phyloP scores from a whole-genome alignment of 1,140 invertebrate species.

The Heliothis virescens region DNA sequence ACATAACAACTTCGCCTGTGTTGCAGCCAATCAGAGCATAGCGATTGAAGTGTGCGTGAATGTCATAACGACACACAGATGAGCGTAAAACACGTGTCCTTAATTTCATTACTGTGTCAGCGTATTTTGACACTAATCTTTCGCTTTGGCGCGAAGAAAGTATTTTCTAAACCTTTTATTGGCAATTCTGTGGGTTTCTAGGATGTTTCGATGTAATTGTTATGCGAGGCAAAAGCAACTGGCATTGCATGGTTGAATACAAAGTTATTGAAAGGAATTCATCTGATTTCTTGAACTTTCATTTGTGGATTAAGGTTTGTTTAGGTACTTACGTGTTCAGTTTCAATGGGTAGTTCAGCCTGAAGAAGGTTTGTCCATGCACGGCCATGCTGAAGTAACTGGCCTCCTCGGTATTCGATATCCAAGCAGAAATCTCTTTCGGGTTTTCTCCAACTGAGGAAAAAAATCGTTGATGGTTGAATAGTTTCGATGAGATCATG shows the following conservation, averaged over 20 bases:
- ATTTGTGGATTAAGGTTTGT: not conserved
- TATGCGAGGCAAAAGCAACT: not conserved
- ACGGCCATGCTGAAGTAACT: slow-evolving; percentile 93
- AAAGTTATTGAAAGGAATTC: not conserved
- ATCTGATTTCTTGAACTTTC: not conserved
- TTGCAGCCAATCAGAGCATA: slow-evolving; percentile 36
- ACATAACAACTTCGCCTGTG: slow-evolving; percentile 17
- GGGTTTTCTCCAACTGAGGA: slow-evolving; percentile 89
- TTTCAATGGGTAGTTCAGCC: slow-evolving; percentile 93
- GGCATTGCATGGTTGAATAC: not conserved
- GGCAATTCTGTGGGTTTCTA: not conserved
- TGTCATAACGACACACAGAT: slow-evolving; percentile 16
- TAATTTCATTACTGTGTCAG: slow-evolving; percentile 35
- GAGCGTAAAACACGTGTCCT: not conserved
- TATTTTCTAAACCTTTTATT: not conserved
- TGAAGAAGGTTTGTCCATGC: slow-evolving; percentile 92
- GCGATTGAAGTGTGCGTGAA: slow-evolving; percentile 9
- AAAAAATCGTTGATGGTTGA: slow-evolving; percentile 2
- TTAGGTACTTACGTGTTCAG: slow-evolving; percentile 87
- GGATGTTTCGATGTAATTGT: not conserved
- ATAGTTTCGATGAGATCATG: not conserved
- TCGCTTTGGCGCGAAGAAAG: not conserved
- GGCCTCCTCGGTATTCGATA: slow-evolving; percentile 91
- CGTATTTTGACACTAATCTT: slow-evolving; percentile 16
- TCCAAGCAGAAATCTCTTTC: slow-evolving; percentile 91